These are phyloP conservation scores for Mesorhabditis belari DNA, from an alignment of 2,888 invertebrate genomes.

Conservation along the genomic window DNA sequence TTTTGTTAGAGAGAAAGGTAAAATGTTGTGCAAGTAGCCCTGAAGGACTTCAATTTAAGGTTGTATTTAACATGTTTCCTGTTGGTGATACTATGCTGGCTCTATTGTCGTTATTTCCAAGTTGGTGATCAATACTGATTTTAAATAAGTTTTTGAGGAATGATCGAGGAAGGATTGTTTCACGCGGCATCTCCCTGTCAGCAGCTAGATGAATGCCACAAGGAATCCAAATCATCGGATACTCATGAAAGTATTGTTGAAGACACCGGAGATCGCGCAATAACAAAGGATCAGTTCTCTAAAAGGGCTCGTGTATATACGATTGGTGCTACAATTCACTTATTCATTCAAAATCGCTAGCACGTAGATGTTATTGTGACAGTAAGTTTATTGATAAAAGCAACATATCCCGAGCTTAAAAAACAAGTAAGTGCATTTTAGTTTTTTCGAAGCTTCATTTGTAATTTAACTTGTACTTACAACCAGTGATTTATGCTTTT, in stretches of 20 bases:
- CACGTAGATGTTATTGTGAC: slow-evolving; percentile 86
- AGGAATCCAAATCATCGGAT: no score
- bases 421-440: slow-evolving; percentile 69
- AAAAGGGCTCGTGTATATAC: slow-evolving; percentile 12
- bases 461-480: slow-evolving; percentile 78
- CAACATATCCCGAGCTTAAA: slow-evolving; percentile 68
- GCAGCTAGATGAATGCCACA: no score
- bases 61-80: slow-evolving; percentile 85
- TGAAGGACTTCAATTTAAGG: slow-evolving; percentile 57
- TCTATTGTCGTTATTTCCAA: slow-evolving; percentile 80
- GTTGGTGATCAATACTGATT: slow-evolving; percentile 41
- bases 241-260: no score
- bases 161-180: slow-evolving; percentile 47
- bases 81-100: slow-evolving; percentile 82
- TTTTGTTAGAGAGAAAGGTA: slow-evolving; percentile 72
- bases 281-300: no score
- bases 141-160: slow-evolving; percentile 17
- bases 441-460: no score
- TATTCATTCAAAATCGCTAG: slow-evolving; percentile 89
- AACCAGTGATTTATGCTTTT: slow-evolving; percentile 89
- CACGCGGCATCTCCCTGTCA: slow-evolving; percentile 16
- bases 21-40: not conserved
- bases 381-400: slow-evolving; percentile 55
- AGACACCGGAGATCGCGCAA: no score
- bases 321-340: slow-evolving; percentile 87